phyloP scores from a whole-genome alignment of 2,113 vertebrate species.

The Podarcis muralis region DNA sequence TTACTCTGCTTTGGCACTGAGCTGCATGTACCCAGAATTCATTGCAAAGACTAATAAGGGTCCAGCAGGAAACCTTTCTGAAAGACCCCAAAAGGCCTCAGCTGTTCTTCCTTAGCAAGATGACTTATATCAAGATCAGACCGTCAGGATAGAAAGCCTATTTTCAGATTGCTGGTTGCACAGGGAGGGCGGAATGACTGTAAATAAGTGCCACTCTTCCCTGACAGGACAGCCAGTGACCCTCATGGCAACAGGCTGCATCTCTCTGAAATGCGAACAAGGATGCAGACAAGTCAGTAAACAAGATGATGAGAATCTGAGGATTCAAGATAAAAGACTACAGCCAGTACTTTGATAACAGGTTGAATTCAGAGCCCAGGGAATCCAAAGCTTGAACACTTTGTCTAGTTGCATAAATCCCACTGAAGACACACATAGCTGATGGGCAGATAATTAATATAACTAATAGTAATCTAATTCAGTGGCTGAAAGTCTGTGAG shows the following conservation, averaged over 20 bases:
- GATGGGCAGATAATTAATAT: neutral
- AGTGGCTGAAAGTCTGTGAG: neutral
- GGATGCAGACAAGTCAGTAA: neutral
- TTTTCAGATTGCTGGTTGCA: neutral
- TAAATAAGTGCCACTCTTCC: neutral
- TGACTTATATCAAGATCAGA: slow-evolving; percentile 5
- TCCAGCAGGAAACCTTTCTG: neutral
- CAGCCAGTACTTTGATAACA: neutral
- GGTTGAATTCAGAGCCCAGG: neutral
- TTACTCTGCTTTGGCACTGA: neutral
- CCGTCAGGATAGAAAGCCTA: neutral
- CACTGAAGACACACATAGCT: neutral
- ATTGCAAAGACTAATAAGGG: slow-evolving; percentile 1
- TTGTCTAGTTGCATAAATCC: neutral
- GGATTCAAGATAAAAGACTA: neutral
- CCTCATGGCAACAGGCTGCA: neutral
- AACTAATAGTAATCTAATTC: neutral
- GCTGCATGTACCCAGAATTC: neutral
- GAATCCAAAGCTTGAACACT: neutral
- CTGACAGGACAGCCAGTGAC: neutral
- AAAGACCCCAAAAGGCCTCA: neutral
- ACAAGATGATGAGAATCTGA: neutral
- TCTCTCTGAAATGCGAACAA: neutral
- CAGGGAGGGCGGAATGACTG: neutral
- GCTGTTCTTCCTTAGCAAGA: neutral